phyloP scores from a whole-genome alignment of 2,113 vertebrate species.

The Alaudala cheleensis region DNA sequence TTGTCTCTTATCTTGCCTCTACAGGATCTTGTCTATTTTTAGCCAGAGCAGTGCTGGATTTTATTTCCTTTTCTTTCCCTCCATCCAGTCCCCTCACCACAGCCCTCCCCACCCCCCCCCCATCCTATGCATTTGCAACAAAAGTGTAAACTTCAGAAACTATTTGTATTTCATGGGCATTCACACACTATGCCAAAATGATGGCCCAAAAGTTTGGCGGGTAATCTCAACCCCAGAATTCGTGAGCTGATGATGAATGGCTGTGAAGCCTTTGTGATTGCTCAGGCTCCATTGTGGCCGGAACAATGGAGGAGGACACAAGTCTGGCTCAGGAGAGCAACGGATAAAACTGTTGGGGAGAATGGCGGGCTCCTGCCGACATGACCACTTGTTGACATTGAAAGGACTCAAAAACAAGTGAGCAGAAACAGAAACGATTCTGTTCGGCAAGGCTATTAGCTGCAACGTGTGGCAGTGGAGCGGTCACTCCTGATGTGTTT shows the following conservation, averaged over 20 bases:
- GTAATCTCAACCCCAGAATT: constrained; percentile 67
- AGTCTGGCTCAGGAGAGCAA: constrained; percentile 91
- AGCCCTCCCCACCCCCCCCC: background rate
- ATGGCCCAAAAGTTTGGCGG: constrained; percentile 74
- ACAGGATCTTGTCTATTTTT: constrained; percentile 4
- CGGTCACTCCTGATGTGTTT: constrained; percentile 81
- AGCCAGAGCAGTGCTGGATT: background rate
- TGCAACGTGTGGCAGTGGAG: constrained; percentile 91
- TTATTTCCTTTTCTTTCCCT: constrained; percentile 8
- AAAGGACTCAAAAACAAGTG: constrained; percentile 89
- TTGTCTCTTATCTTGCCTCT: constrained; percentile 27
- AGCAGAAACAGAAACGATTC: constrained; percentile 88
- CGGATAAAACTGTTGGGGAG: constrained; percentile 90
- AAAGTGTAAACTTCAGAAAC: constrained; percentile 56
- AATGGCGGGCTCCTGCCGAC: constrained; percentile 81
- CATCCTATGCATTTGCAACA: background rate
- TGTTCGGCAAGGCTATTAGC: constrained; percentile 82
- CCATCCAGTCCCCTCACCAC: background rate
- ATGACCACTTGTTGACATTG: constrained; percentile 83
- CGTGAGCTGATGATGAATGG: constrained; percentile 92
- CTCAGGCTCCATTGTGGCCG: constrained; percentile 85
- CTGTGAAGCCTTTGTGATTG: constrained; percentile 99
- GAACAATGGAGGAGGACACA: constrained; percentile 91
- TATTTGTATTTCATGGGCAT: constrained; percentile 53
- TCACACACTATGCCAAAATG: constrained; percentile 45